Conservation (phyloP, 2,797 vertebrate genomes). For the Hydrocynus forskahlii region DNA sequence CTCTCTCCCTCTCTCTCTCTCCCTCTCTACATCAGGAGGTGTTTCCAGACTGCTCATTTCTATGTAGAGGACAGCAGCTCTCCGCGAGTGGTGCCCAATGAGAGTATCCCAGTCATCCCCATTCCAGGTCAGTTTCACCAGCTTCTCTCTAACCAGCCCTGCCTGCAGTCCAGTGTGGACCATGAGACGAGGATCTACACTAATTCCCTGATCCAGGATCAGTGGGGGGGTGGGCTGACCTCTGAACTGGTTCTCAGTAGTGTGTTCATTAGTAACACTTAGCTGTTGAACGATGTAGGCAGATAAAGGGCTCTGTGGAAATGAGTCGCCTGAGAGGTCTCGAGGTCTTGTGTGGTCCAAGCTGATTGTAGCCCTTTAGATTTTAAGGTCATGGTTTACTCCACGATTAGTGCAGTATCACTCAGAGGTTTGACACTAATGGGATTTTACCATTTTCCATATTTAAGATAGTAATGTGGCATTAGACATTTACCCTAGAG, state of each 20-base stretch:
- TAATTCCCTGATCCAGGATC: neutral
- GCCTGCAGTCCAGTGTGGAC: neutral
- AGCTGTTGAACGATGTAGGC: neutral
- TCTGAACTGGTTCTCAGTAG: neutral
- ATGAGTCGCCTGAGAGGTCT: neutral
- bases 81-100: conserved; percentile 89
- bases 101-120: conserved; percentile 87
- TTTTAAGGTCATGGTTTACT: neutral
- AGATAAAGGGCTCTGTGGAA: neutral
- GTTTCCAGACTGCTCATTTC: conserved; percentile 95
- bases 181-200: neutral
- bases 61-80: conserved; percentile 93
- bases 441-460: no score
- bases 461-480: no score
- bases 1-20: conserved; percentile 11
- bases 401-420: neutral
- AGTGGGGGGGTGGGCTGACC: neutral
- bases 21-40: conserved; percentile 81
- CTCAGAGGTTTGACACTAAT: no score
- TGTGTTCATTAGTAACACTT: neutral
- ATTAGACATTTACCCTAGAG: no score
- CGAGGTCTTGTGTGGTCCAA: neutral
- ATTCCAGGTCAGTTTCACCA: conserved; percentile 86
- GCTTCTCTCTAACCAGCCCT: conserved; percentile 9
- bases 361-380: neutral